Evolutionary conservation across 2,113 vertebrate species (phyloP), one percentile per base, ranked within the genome.

Genomic region (Fregata magnificens): DNA sequence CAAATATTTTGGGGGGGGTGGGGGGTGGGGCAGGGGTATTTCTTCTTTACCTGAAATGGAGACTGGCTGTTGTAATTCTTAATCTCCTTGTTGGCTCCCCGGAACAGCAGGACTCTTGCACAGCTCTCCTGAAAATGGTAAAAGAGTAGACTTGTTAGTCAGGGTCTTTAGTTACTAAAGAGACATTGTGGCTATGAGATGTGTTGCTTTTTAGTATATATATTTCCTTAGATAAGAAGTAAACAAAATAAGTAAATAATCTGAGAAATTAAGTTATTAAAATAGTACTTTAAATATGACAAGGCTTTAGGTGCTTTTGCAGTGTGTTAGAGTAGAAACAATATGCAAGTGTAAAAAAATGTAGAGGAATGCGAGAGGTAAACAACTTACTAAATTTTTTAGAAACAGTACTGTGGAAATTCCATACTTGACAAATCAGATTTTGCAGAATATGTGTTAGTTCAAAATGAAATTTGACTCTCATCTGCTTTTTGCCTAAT

Each of bases 21-120:
- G 16, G 7, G 3, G 3, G n/a, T n/a, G 65, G 45, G 45, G 45
- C 18, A 59, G 7, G 10, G 2, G 4, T 25, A 13, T 55, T 90
- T 40, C 3, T 38, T 36, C 26, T 26, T 45, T 98, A 99, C 99
- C 99, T 99, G 99, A 93, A 99, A 99, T 2, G 99, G 98, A 58
- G 98, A 99, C 96, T 99, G 99, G 98, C 98, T 99, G 98, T 99
- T 99, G 98, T 99, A 99, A 95, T 99, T 99, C 97, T 99, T 99
- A 34, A 99, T 96, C 66, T 99, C 99, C 72, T 99, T 99, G 85
- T 99, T 98, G 24, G 99, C 99, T 73, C 99, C 99, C 4, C 99
- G 98, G 25, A 99, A 99, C 3, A 99, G 98, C 96, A 99, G 98
- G 88, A 99, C 99, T 42, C 98, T 97, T 2, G 99, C 99, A 97